A percentile compares a stretch with the other conserved stretches of the same genome.
These are phyloP conservation scores for Manduca sexta DNA, from an alignment of 1,140 invertebrate genomes.

Conservation along the genomic window DNA sequence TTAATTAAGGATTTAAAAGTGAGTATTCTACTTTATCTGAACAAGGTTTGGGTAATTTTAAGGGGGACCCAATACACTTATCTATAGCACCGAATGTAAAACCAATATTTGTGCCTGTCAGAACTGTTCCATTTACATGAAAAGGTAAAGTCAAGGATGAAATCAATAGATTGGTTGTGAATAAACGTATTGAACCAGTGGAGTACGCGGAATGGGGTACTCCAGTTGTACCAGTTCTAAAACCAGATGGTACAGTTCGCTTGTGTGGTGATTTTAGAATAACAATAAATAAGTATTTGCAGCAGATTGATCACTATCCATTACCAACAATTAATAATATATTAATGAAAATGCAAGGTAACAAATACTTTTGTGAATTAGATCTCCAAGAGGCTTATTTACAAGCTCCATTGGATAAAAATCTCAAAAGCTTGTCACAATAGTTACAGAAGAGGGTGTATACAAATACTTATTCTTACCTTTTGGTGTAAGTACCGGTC, in stretches of 20 bases:
- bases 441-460: constrained; percentile 1
- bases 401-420: constrained; percentile 4
- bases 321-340: constrained; percentile 9
- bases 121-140: constrained; percentile 28
- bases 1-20: constrained; percentile 1
- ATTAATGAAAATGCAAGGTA: constrained; percentile 3
- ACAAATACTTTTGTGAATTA: constrained; percentile 8
- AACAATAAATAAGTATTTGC: constrained; percentile 6
- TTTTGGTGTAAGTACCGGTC: constrained; percentile 2
- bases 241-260: constrained; percentile 9
- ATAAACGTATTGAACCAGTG: constrained; percentile 20
- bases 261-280: constrained; percentile 12
- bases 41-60: constrained; percentile 14
- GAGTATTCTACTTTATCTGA: not conserved
- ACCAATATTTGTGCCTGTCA: constrained; percentile 20
- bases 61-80: constrained; percentile 12
- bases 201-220: constrained; percentile 32
- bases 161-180: constrained; percentile 19
- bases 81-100: constrained; percentile 14
- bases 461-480: constrained; percentile 4
- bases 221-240: constrained; percentile 21
- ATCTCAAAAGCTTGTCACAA: constrained; percentile 1
- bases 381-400: constrained; percentile 14
- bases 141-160: constrained; percentile 27
- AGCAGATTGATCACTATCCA: constrained; percentile 11